Evolutionary conservation across 2,888 invertebrate species (phyloP).

Genomic region (Yponomeuta plumbellus): DNA sequence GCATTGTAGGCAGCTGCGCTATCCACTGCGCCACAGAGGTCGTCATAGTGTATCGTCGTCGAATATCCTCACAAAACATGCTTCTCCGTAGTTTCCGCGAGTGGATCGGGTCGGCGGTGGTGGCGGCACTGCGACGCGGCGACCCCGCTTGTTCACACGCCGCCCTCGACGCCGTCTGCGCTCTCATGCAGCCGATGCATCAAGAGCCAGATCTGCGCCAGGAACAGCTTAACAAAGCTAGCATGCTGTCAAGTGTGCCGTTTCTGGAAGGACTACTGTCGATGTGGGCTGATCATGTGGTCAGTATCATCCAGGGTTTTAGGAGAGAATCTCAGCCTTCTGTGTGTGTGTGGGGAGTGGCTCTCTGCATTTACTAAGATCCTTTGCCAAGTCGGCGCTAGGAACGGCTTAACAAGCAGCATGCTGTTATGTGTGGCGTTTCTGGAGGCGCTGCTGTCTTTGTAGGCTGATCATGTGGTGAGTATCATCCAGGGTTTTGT

Average conservation of each 20-base stretch:
- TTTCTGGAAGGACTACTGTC: slow-evolving; percentile 95
- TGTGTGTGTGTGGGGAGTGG: too few species aligned
- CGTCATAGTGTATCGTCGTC: too few species aligned
- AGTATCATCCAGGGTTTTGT: slow-evolving; percentile 40
- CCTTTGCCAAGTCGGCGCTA: slow-evolving; percentile 96
- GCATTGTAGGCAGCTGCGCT: too few species aligned
- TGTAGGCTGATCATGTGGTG: slow-evolving; percentile 97
- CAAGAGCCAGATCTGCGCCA: slow-evolving; percentile 97
- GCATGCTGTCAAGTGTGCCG: slow-evolving; percentile 91
- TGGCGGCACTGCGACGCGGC: slow-evolving; percentile 90
- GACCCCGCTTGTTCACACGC: slow-evolving; percentile 95
- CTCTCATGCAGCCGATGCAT: slow-evolving; percentile 99
- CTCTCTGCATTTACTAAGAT: too few species aligned
- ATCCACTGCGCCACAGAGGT: too few species aligned
- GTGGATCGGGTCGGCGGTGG: slow-evolving; percentile 94
- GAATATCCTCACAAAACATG: too few species aligned
- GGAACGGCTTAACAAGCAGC: slow-evolving; percentile 98
- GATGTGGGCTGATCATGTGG: slow-evolving; percentile 97
- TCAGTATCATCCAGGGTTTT: slow-evolving; percentile 74
- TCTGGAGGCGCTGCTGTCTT: slow-evolving; percentile 93
- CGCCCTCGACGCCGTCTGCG: slow-evolving; percentile 97
- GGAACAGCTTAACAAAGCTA: slow-evolving; percentile 98
- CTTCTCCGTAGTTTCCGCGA: slow-evolving; percentile 86
- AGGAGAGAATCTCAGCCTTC: too few species aligned
- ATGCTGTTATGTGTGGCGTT: slow-evolving; percentile 94